Percentiles rank a stretch among this genome's conserved stretches.
These are phyloP conservation scores for Rhagium mordax DNA, from an alignment of 2,888 invertebrate species.

Conservation along the genomic window DNA sequence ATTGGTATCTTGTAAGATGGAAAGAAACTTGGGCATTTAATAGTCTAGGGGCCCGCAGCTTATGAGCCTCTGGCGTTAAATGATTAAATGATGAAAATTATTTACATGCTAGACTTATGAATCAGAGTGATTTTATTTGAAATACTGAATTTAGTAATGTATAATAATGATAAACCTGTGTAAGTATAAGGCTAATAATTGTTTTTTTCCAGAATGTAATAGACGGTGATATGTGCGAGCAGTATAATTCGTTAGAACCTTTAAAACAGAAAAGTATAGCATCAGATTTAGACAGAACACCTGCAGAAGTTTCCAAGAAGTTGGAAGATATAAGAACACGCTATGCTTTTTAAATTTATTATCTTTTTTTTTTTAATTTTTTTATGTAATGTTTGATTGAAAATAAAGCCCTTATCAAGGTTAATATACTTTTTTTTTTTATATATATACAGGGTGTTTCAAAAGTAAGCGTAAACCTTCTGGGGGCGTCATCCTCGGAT, in stretches of 20 bases:
- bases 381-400: background rate
- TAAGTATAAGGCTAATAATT: background rate
- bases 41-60: too few relatives aligned
- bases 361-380: slow-evolving; percentile 25
- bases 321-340: slow-evolving; percentile 98
- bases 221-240: slow-evolving; percentile 99
- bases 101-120: slow-evolving; percentile 68
- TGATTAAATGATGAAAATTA: slow-evolving; percentile 49
- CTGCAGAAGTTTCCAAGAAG: slow-evolving; percentile 98
- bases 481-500: too few relatives aligned
- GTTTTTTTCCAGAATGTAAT: slow-evolving; percentile 88
- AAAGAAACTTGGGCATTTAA: too few relatives aligned
- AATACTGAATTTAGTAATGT: slow-evolving; percentile 13
- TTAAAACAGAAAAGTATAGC: slow-evolving; percentile 96
- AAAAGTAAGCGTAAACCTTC: too few relatives aligned
- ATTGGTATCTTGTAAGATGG: too few relatives aligned
- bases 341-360: slow-evolving; percentile 92
- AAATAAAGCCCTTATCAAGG: background rate
- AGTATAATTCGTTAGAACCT: slow-evolving; percentile 96
- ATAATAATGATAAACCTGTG: background rate
- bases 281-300: slow-evolving; percentile 93
- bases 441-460: too few relatives aligned
- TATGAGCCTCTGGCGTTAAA: too few relatives aligned
- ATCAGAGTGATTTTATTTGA: slow-evolving; percentile 49
- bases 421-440: background rate